Base-by-base conservation (phyloP, 2,888 invertebrate genomes). In the Phaonia tiefii region DNA sequence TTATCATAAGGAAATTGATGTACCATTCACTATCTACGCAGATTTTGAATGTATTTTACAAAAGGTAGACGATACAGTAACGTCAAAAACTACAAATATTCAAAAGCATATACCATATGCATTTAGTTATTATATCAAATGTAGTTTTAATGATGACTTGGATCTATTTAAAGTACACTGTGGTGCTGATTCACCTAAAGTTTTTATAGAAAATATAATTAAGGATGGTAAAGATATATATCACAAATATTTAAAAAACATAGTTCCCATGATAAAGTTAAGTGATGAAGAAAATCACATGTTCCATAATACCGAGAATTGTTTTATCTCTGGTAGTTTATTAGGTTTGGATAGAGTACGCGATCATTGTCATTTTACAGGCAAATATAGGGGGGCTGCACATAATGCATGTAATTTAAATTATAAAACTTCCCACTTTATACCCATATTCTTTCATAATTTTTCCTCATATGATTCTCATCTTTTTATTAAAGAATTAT, bases 21-120 rank as follows among this genome's bases (percentile, higher is more conserved):
- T n/a, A n/a, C n/a, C n/a, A n/a, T n/a, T n/a, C n/a, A n/a, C n/a
- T n/a, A n/a, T n/a, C n/a, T n/a, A n/a, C n/a, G n/a, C n/a, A n/a
- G n/a, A n/a, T 37, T 37, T 37, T 37, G 37, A 37, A 10, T 37
- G 37, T 37, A 37, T 37, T 7, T 37, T 37, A 7, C 37, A 37
- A 37, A 37, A 37, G 37, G 37, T 37, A 37, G 37, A 37, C 37
- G 37, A n/a, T n/a, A n/a, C n/a, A n/a, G n/a, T n/a, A n/a, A n/a
- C n/a, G n/a, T n/a, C n/a, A n/a, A n/a, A n/a, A n/a, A n/a, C n/a
- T n/a, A n/a, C n/a, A n/a, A n/a, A n/a, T n/a, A n/a, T n/a, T n/a
- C n/a, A n/a, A n/a, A 66, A 75, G 2, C 79, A 79, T 66, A 66
- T 66, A 13, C 71, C 79, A 15, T 25, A 10, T 71, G 79, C 79